Conservation (phyloP, 2,113 vertebrate species). For the Notiomystis cincta region DNA sequence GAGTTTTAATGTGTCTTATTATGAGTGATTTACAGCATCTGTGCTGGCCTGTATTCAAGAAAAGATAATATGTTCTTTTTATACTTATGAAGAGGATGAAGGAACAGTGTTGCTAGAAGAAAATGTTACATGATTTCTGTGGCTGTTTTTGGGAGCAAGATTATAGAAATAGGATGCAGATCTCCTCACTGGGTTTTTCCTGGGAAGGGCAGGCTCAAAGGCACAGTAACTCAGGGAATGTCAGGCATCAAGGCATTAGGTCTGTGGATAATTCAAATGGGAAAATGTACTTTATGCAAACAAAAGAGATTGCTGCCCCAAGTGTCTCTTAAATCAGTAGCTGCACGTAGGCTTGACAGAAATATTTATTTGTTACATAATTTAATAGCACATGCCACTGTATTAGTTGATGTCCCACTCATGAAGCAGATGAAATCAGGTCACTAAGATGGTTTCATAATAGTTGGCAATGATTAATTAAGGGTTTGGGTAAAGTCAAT, state of each 20-base stretch:
- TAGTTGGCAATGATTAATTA: not conserved
- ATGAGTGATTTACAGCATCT: conserved; percentile 5
- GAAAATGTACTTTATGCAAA: not conserved
- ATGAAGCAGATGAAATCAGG: not conserved
- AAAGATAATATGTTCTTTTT: conserved; percentile 24
- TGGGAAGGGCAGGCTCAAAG: not conserved
- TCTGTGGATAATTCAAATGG: not conserved
- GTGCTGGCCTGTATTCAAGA: not conserved
- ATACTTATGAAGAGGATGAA: conserved; percentile 1
- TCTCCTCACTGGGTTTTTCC: not conserved
- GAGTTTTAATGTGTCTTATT: not conserved
- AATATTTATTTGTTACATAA: not conserved
- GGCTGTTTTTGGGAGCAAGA: conserved; percentile 6
- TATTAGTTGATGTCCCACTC: not conserved
- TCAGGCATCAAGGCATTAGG: not conserved
- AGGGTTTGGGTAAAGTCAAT: not conserved
- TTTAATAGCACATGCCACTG: not conserved
- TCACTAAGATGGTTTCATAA: conserved; percentile 2
- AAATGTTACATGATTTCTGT: not conserved
- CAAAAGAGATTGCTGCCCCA: not conserved
- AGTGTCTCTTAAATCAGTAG: not conserved
- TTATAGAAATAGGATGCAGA: not conserved
- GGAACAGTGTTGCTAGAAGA: not conserved
- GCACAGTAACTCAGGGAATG: not conserved
- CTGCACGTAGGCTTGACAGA: not conserved